These are phyloP conservation scores for Serrognathus titanus DNA, from an alignment of 2,888 invertebrate genomes.

Conservation along the genomic window DNA sequence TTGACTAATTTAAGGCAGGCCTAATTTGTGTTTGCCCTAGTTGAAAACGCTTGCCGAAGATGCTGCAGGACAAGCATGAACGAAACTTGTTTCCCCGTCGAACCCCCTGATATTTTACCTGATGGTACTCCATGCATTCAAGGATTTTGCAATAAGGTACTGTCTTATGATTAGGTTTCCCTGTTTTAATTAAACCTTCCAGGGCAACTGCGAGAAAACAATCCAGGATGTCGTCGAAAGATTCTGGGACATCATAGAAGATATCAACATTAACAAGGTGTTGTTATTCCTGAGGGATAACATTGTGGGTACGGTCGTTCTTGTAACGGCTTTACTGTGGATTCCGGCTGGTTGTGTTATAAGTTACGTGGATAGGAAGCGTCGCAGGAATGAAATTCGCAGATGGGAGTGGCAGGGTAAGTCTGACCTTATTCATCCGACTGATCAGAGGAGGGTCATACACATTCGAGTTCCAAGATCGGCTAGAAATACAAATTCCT, in stretches of 20 bases:
- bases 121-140: slow-evolving; percentile 96
- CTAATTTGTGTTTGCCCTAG: slow-evolving; percentile 49
- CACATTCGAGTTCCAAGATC: slow-evolving; percentile 54
- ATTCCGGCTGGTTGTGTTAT: slow-evolving; percentile 89
- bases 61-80: slow-evolving; percentile 91
- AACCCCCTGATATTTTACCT: slow-evolving; percentile 82
- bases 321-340: slow-evolving; percentile 91
- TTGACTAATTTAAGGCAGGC: neutral
- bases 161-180: neutral
- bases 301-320: slow-evolving; percentile 88
- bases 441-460: slow-evolving; percentile 68
- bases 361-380: slow-evolving; percentile 77
- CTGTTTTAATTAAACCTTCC: slow-evolving; percentile 25
- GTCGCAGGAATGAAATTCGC: slow-evolving; percentile 68
- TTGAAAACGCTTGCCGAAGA: slow-evolving; percentile 87
- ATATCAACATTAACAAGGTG: slow-evolving; percentile 91
- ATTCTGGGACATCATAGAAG: slow-evolving; percentile 97
- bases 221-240: slow-evolving; percentile 93
- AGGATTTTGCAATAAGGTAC: slow-evolving; percentile 91
- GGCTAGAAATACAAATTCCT: neutral
- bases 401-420: slow-evolving; percentile 69
- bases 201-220: slow-evolving; percentile 93
- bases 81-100: slow-evolving; percentile 87
- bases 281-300: slow-evolving; percentile 86
- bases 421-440: slow-evolving; percentile 69